These are phyloP conservation scores for Onychostoma macrolepis DNA, from an alignment of 2,113 vertebrate genomes.

Conservation along the genomic window DNA sequence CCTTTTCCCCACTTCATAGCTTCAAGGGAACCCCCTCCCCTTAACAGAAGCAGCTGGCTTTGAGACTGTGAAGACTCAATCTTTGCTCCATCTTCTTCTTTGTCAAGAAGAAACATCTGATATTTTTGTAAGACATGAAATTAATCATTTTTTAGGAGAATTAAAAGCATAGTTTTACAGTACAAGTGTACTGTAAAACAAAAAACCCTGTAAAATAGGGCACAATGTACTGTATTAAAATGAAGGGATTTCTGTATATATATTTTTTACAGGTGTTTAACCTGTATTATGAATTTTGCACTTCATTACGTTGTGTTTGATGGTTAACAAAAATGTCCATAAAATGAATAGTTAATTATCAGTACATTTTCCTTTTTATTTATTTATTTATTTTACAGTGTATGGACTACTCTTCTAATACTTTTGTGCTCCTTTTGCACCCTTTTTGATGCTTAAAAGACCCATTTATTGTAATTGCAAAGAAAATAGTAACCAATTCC, in stretches of 20 bases:
- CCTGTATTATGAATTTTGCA: too few relatives aligned
- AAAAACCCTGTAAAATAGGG: too few relatives aligned
- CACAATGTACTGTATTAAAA: too few relatives aligned
- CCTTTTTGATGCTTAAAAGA: background rate
- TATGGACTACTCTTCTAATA: background rate
- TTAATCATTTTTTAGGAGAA: background rate
- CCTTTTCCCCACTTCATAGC: slow-evolving; percentile 43
- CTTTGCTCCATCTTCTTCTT: background rate
- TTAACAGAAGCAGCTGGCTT: slow-evolving; percentile 42
- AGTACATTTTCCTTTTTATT: too few relatives aligned
- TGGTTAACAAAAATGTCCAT: background rate
- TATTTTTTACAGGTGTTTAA: too few relatives aligned
- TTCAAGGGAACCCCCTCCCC: slow-evolving; percentile 1
- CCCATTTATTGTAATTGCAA: background rate
- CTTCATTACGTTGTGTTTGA: background rate
- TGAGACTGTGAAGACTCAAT: slow-evolving; percentile 10
- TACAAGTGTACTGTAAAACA: too few relatives aligned
- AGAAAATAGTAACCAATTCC: background rate
- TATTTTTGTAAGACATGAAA: slow-evolving; percentile 16
- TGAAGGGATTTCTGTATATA: too few relatives aligned
- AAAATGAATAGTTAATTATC: background rate
- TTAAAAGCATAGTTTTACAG: too few relatives aligned
- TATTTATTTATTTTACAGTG: too few relatives aligned
- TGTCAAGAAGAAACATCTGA: background rate
- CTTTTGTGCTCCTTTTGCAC: background rate